Base-by-base conservation (phyloP, 2,888 invertebrate genomes). In the Isotomurus palustris region DNA sequence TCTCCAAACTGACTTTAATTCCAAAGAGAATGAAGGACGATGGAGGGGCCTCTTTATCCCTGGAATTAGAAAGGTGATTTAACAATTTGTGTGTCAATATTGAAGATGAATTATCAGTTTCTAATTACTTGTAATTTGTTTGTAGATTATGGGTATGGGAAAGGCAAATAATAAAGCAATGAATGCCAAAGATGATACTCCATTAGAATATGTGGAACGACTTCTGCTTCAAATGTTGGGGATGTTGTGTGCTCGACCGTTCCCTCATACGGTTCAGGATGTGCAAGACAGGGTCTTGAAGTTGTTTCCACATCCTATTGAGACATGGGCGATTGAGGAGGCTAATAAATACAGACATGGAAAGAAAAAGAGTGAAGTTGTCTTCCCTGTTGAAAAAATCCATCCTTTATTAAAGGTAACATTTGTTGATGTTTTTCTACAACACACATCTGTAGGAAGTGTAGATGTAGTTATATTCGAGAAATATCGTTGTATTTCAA, bases 241-340 rank as follows among this genome's bases (percentile, higher is more conserved):
- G 19, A 88, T 89, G 83, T 81, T 96, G 61, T 93, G 92, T 74
- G 87, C 87, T 29, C 84, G 85, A 71, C 90, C 91, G 25, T 69
- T 74, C 6, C 84, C 86, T 61, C 71, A 65, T 58, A 70, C 62
- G 28, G 71, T 74, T 14, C 78, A 88, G 82, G 96, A 96, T 78
- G 91, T 96, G 71, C 94, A 95, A 75, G 92, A 93, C 72, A 82
- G 92, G 65, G 92, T 96, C 32, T 84, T 87, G 67, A 87, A 87
- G 70, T 89, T 90, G 53, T 94, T 95, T 80, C 95, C 95, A n/a
- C 87, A 88, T 17, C 94, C 95, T 3, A 88, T 96, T 70, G 92
- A 94, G 78, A 84, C 84, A 74, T 95, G 94, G 93, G 92, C 94
- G 49, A 81, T 93, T 60, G 83, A 83, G 66, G 94, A 95, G 75